Evolutionary conservation across 2,888 invertebrate species (phyloP), one percentile per base, ranked within the genome.

Genomic region (Euzetes globulus): DNA sequence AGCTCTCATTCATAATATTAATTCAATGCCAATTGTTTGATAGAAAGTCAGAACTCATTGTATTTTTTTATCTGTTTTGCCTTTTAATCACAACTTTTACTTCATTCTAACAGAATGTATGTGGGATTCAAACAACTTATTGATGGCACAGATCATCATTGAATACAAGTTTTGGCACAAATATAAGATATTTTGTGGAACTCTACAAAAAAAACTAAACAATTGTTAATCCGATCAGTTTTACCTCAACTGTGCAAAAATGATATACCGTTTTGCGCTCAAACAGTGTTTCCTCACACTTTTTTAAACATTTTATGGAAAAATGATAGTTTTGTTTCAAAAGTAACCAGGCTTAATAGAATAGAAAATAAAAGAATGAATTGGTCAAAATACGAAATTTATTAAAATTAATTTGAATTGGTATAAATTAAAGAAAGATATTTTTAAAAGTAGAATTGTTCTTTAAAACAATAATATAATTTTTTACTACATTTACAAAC

Each of bases 11-110:
- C 29, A 22, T 60, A 33, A 22, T 11, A 22, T 33, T 4, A 6
- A 60, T 25, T 60, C 55, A 55, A 55, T 55, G n/a, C 55, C 19
- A 55, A 55, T 55, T 55, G 55, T 55, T 55, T 55, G 55, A 7
- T 19, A 55, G 22, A 55, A 7, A 55, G 55, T 9, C 19, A 1
- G 13, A 55, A 55, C 9, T 9, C 22, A 55, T 55, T 55, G 55
- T 55, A 47, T 47, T 47, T 47, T 6, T 7, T 19, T 55, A 55
- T 55, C 55, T 55, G n/a, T 55, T 6, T 55, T n/a, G 25, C 19
- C 19, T 33, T n/a, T 19, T 22, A 17, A 29, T 60, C 60, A 25
- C 15, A 13, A 29, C 60, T 22, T 47, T 15, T 17, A 13, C 47
- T 15, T 47, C 2, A 6, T 25, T 19, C 19, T 22, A 6, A 9